These are phyloP conservation scores for Panopea generosa DNA, from an alignment of 2,888 invertebrate genomes.

Conservation along the genomic window DNA sequence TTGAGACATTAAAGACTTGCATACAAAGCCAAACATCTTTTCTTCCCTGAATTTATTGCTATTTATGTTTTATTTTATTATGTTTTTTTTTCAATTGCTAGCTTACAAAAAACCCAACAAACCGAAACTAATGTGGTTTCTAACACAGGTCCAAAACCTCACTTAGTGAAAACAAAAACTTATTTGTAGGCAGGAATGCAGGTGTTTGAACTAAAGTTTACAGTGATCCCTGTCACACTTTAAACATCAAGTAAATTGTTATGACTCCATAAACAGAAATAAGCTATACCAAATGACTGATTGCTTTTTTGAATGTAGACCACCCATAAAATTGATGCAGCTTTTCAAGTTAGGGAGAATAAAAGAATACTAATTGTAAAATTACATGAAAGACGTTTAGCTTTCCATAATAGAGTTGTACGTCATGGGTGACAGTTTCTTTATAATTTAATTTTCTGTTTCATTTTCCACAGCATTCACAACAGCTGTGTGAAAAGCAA, in stretches of 20 bases:
- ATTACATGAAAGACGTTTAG: too few species aligned
- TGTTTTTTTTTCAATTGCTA: too few species aligned
- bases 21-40: too few species aligned
- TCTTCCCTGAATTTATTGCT: too few species aligned
- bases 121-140: constrained; percentile 3
- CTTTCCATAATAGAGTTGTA: too few species aligned
- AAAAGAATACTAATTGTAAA: too few species aligned
- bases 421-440: too few species aligned
- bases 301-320: constrained; percentile 17
- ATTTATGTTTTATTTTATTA: too few species aligned
- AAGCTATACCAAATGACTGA: constrained; percentile 2
- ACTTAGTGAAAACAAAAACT: constrained; percentile 1
- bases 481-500: too few species aligned
- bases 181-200: constrained; percentile 13
- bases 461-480: too few species aligned
- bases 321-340: constrained; percentile 33
- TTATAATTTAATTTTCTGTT: too few species aligned
- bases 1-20: too few species aligned
- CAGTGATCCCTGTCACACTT: background rate
- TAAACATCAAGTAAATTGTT: background rate
- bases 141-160: background rate
- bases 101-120: background rate
- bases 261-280: background rate
- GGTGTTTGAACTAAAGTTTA: constrained; percentile 25
- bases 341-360: background rate